phyloP scores from a whole-genome alignment of 2,888 invertebrate genomes.

The Dexiosoma caninum region DNA sequence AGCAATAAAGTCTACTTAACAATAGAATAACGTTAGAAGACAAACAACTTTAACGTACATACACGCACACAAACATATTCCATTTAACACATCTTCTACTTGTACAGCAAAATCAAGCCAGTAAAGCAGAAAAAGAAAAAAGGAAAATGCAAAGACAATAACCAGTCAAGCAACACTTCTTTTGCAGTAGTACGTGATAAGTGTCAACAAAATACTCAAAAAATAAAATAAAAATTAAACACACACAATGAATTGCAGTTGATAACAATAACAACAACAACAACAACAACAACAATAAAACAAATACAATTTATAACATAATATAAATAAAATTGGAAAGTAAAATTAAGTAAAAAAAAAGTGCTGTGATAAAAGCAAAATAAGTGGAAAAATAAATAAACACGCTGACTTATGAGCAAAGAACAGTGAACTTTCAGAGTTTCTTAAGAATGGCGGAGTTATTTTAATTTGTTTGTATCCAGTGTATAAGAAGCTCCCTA shows the following conservation, averaged over 20 bases:
- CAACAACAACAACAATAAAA: not conserved
- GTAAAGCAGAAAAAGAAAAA: not conserved
- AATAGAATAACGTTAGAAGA: not conserved
- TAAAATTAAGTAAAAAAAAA: not conserved
- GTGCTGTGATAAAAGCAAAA: not conserved
- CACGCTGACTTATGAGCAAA: not conserved
- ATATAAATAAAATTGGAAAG: not conserved
- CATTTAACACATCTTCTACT: no score
- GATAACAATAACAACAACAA: no score
- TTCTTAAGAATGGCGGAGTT: no score
- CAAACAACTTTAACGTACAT: not conserved
- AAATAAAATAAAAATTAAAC: not conserved
- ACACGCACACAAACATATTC: not conserved
- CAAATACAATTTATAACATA: not conserved
- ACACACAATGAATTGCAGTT: no score
- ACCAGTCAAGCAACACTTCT: constrained; percentile 6
- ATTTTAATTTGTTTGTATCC: no score
- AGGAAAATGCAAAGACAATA: not conserved
- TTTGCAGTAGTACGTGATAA: constrained; percentile 14
- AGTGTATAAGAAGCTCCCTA: no score
- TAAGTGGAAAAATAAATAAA: not conserved
- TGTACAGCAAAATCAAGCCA: not conserved
- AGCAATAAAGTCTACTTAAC: not conserved
- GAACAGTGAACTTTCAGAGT: not conserved
- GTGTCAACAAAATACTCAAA: constrained; percentile 15